Conservation (phyloP, 1,140 invertebrate genomes). For the Doryteuthis pealeii region DNA sequence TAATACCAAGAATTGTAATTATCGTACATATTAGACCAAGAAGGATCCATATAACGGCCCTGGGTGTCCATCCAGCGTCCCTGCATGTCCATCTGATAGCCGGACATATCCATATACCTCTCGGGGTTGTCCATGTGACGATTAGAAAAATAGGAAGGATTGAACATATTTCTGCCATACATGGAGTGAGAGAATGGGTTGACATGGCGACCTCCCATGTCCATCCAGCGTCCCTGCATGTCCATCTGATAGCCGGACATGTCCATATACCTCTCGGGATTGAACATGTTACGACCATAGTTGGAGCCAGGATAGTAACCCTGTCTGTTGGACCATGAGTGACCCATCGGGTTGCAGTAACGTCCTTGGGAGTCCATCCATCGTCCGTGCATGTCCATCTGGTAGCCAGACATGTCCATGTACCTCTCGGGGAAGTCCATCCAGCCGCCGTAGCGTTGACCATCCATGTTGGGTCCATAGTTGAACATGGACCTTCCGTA, state of each 20-base stretch:
- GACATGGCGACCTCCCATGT: neutral
- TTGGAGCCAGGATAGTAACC: neutral
- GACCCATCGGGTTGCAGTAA: neutral
- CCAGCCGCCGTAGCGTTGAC: neutral
- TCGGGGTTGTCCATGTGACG: too few species aligned
- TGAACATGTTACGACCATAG: neutral
- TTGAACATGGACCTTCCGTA: neutral
- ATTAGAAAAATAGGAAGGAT: too few species aligned
- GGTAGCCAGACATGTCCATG: neutral
- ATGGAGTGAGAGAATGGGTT: neutral
- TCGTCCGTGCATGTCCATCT: neutral
- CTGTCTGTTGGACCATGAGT: neutral
- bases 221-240: neutral
- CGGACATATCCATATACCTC: too few species aligned
- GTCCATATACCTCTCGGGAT: neutral
- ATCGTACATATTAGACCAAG: too few species aligned
- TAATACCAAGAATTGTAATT: too few species aligned
- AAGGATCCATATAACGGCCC: too few species aligned
- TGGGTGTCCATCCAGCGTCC: too few species aligned
- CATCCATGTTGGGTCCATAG: neutral
- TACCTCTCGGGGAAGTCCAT: neutral
- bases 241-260: conserved; percentile 1
- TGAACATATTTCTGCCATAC: too few species aligned
- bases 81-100: too few species aligned
- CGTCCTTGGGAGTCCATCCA: neutral